A percentile compares a stretch with the other conserved stretches of the same genome.
Evolutionary conservation across 2,113 vertebrate genomes (phyloP).

Genomic region (Nanorana parkeri): DNA sequence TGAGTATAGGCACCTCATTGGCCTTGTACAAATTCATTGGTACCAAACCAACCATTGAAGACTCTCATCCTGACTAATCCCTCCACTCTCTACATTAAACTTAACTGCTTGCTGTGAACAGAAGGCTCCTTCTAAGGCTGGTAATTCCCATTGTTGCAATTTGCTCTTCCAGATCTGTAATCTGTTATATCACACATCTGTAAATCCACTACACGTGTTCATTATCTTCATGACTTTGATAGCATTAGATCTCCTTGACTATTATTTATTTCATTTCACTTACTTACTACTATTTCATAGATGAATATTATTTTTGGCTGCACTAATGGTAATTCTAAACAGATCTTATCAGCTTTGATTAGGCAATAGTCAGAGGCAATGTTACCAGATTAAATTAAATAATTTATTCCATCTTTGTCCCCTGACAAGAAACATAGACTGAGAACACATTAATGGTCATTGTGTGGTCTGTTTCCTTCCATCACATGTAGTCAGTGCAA

Average conservation of each 20-base stretch:
- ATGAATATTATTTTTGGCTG: slow-evolving; percentile 26
- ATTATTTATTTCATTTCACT: not conserved
- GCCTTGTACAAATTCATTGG: too few relatives aligned
- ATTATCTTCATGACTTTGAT: slow-evolving; percentile 17
- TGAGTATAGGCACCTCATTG: too few relatives aligned
- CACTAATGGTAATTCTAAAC: not conserved
- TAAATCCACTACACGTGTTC: not conserved
- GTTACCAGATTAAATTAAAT: not conserved
- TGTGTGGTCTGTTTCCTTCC: not conserved
- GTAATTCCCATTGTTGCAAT: too few relatives aligned
- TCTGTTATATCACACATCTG: too few relatives aligned
- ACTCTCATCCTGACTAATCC: too few relatives aligned
- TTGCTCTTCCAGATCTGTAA: too few relatives aligned
- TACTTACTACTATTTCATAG: slow-evolving; percentile 19
- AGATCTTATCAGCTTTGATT: slow-evolving; percentile 22
- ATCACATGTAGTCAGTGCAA: not conserved
- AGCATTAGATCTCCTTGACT: slow-evolving; percentile 17
- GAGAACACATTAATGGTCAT: not conserved
- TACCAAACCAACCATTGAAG: too few relatives aligned
- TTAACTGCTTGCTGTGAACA: too few relatives aligned
- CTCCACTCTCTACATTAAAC: too few relatives aligned
- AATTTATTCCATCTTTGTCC: not conserved
- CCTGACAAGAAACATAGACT: not conserved
- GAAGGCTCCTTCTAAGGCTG: too few relatives aligned
- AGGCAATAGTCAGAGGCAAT: not conserved